phyloP scores from a whole-genome alignment of 2,888 invertebrate genomes.

The Diaphora mendica region DNA sequence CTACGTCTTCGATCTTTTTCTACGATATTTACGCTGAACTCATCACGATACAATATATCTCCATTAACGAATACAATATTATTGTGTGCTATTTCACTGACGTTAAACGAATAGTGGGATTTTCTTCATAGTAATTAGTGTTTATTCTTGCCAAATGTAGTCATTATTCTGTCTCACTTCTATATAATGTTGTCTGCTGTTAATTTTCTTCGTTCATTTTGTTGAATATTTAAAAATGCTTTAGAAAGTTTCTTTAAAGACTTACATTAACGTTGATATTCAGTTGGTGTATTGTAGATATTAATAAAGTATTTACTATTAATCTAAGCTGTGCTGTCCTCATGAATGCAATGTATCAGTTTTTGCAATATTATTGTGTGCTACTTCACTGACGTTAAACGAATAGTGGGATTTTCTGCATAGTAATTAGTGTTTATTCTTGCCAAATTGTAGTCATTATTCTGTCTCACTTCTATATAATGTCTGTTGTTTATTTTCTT shows the following conservation, averaged over 20 bases:
- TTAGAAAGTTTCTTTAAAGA: background rate
- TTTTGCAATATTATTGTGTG: constrained; percentile 29
- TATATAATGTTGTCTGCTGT: constrained; percentile 25
- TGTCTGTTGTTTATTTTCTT: constrained; percentile 19
- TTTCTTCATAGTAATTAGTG: constrained; percentile 59
- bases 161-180: constrained; percentile 55
- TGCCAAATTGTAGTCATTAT: constrained; percentile 53
- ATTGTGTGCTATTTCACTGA: constrained; percentile 41
- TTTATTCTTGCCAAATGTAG: constrained; percentile 47
- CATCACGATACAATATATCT: constrained; percentile 26
- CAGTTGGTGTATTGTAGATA: too few species aligned
- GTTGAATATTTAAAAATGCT: constrained; percentile 22
- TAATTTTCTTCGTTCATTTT: constrained; percentile 31
- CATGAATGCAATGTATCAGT: too few species aligned
- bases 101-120: constrained; percentile 53
- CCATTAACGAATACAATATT: constrained; percentile 34
- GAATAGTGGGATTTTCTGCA: constrained; percentile 51
- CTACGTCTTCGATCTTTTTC: background rate
- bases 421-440: constrained; percentile 60
- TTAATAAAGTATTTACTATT: too few species aligned
- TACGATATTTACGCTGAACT: constrained; percentile 1
- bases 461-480: constrained; percentile 47
- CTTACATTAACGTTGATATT: background rate
- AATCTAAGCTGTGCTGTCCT: too few species aligned
- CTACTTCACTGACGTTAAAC: constrained; percentile 46